Evolutionary conservation across 1,140 invertebrate genomes (phyloP).

Genomic region (Calycopis cecrops): DNA sequence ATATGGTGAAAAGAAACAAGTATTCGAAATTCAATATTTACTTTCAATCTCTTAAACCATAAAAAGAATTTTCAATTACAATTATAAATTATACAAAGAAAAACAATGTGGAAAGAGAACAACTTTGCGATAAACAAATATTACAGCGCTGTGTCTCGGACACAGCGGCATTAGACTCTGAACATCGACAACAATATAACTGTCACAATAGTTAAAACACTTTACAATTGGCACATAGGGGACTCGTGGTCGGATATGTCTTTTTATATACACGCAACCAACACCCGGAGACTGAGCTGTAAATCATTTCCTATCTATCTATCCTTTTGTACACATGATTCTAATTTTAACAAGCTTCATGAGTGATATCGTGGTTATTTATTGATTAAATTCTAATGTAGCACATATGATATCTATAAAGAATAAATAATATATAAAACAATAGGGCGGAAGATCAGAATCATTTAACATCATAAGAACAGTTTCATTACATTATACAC

Average conservation of each 20-base stretch:
- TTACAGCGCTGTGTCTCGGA: slow-evolving; percentile 1
- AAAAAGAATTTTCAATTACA: slow-evolving; percentile 18
- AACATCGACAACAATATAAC: slow-evolving; percentile 38
- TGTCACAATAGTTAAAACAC: slow-evolving; percentile 18
- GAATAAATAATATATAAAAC: no score
- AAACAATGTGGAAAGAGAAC: slow-evolving; percentile 13
- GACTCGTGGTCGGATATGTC: slow-evolving; percentile 18
- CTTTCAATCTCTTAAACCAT: slow-evolving; percentile 19
- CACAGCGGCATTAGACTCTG: slow-evolving; percentile 46
- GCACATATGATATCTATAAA: no score
- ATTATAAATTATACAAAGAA: slow-evolving; percentile 18
- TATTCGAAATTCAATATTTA: slow-evolving; percentile 11
- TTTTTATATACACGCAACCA: slow-evolving; percentile 13
- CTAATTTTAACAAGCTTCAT: no score
- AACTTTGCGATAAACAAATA: slow-evolving; percentile 5
- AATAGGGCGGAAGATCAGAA: no score
- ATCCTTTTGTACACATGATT: no score
- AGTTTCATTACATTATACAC: no score
- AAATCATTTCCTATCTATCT: not conserved
- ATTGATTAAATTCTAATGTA: no score
- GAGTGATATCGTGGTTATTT: no score
- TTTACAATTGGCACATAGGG: slow-evolving; percentile 26
- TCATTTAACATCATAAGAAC: no score
- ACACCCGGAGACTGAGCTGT: slow-evolving; percentile 1
- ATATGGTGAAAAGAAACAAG: no score